Base-by-base conservation (phyloP, 2,113 vertebrate species). In the Dinomys branickii region DNA sequence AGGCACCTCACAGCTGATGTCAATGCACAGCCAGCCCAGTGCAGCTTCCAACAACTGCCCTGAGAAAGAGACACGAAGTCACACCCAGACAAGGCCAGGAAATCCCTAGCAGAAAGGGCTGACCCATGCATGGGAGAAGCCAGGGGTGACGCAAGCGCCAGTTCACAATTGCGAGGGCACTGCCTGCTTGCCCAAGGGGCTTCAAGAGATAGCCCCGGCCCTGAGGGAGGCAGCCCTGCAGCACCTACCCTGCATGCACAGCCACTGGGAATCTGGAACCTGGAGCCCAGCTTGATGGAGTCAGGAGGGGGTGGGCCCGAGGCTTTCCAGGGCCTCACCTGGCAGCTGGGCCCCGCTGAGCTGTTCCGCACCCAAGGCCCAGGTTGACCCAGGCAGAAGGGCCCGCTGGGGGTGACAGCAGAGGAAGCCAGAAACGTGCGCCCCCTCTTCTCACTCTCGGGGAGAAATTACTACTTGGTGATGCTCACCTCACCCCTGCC, bases 271-370 rank as follows among this genome's bases (percentile, higher is more conserved):
- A 65, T 87, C 86, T 85, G 94, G 94, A 96, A 56, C 82, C 13
- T 0, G 28, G 26, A 83, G 75, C 94, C 91, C n/a, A 6, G 83
- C 90, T 7, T 77, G 88, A 93, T 87, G 94, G 90, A 91, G 94
- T 93, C 85, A 35, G 56, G 63, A 4, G 35, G 87, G 73, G 95
- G 94, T 56, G 96, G 91, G 28, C 91, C 91, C 73, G 33, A 58
- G 75, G 83, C 89, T 91, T 86, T 88, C 90, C 11, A 38, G 97
- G 77, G 89, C 75, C 86, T 96, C 95, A 98, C 97, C 98, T 97
- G 97, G 75, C 7, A 35, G 67, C 61, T 30, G 61, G 20, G 88
- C 92, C 88, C 91, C 85, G 52, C 92, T 91, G 71, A 89, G 82
- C 59, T 11, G 44, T 96, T 93, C 91, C 67, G 83, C 86, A 86